A percentile compares a stretch with the other conserved stretches of the same genome.
Evolutionary conservation across 2,113 vertebrate genomes (phyloP).

Genomic region (Myxocyprinus asiaticus): DNA sequence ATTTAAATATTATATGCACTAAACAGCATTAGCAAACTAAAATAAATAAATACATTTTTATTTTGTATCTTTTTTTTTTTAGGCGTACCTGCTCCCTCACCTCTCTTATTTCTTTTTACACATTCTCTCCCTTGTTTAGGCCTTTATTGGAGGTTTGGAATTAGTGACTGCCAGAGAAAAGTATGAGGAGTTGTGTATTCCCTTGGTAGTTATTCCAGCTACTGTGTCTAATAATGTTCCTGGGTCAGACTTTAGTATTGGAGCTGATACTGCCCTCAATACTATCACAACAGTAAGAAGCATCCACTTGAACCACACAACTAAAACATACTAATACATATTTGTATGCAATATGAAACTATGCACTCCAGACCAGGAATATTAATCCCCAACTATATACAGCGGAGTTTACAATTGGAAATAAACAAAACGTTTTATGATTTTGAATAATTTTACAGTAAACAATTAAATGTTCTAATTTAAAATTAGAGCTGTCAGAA

Average conservation of each 20-base stretch:
- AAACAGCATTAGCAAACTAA: too few species aligned
- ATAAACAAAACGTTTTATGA: too few species aligned
- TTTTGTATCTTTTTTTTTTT: too few species aligned
- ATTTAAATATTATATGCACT: too few species aligned
- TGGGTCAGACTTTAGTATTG: constrained; percentile 91
- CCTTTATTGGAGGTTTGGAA: constrained; percentile 84
- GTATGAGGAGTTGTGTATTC: constrained; percentile 92
- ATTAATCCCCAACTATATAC: too few species aligned
- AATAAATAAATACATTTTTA: too few species aligned
- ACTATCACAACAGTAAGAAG: constrained; percentile 81
- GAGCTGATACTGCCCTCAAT: constrained; percentile 91
- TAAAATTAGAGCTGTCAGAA: too few species aligned
- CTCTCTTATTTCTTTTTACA: too few species aligned
- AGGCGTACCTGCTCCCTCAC: too few species aligned
- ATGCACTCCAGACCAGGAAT: neutral
- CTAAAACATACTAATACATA: neutral
- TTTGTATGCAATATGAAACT: constrained; percentile 40
- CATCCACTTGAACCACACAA: neutral
- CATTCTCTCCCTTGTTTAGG: constrained; percentile 80
- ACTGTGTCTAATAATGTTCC: constrained; percentile 96
- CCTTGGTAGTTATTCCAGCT: constrained; percentile 88
- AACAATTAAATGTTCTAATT: too few species aligned
- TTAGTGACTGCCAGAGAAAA: constrained; percentile 84
- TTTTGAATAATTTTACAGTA: too few species aligned
- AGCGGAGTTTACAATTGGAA: too few species aligned